Evolutionary conservation across 2,888 invertebrate species (phyloP).

Genomic region (Diloba caeruleocephala): DNA sequence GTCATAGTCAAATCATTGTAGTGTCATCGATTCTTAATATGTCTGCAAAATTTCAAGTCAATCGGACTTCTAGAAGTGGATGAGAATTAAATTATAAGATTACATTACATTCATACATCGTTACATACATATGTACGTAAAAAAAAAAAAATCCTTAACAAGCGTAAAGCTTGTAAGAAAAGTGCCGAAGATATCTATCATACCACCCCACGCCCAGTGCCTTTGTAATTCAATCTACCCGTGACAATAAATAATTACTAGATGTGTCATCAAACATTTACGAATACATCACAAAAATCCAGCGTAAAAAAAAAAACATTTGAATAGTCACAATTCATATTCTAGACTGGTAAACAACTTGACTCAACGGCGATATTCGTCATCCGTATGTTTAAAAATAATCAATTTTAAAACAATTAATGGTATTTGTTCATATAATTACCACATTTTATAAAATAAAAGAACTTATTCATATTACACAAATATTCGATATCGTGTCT

Average conservation of each 20-base stretch:
- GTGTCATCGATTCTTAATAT: no score
- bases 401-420: slow-evolving; percentile 28
- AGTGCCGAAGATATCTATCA: no score
- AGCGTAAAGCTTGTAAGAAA: no score
- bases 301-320: slow-evolving; percentile 57
- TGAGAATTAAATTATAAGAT: no score
- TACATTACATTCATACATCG: no score
- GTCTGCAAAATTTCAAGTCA: no score
- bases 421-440: slow-evolving; percentile 36
- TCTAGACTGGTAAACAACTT: slow-evolving; percentile 75
- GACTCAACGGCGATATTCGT: slow-evolving; percentile 64
- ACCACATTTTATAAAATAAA: slow-evolving; percentile 23
- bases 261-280: slow-evolving; percentile 43
- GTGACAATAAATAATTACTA: slow-evolving; percentile 13
- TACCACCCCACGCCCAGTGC: no score
- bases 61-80: no score
- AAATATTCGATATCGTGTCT: slow-evolving; percentile 48
- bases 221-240: no score
- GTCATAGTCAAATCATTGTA: no score
- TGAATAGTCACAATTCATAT: slow-evolving; percentile 62
- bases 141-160: no score
- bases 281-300: slow-evolving; percentile 50
- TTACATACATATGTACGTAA: no score
- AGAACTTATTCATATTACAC: slow-evolving; percentile 37
- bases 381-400: slow-evolving; percentile 49